phyloP scores from a whole-genome alignment of 2,113 vertebrate genomes.

The Rafetus swinhoei region DNA sequence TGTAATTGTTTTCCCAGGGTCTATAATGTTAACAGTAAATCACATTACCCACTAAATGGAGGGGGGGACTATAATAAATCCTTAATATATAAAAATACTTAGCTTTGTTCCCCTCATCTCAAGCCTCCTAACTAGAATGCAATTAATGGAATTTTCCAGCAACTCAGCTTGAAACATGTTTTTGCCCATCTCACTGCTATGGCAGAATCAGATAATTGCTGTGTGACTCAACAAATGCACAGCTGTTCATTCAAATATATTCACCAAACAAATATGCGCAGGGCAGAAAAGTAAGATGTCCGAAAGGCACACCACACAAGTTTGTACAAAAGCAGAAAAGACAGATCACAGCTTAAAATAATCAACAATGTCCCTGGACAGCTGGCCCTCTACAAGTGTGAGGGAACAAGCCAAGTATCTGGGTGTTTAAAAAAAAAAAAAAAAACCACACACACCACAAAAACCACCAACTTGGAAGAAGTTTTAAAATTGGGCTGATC shows the following conservation, averaged over 20 bases:
- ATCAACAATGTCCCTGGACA: background rate
- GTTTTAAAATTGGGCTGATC: background rate
- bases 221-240: slow-evolving; percentile 67
- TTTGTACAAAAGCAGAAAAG: slow-evolving; percentile 20
- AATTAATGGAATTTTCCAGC: slow-evolving; percentile 44
- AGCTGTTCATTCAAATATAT: slow-evolving; percentile 66
- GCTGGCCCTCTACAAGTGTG: background rate
- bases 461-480: background rate
- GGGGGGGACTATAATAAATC: slow-evolving; percentile 6
- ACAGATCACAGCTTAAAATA: slow-evolving; percentile 1
- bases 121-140: background rate
- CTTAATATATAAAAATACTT: background rate
- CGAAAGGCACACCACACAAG: background rate
- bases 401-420: background rate
- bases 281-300: slow-evolving; percentile 1
- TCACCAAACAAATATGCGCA: slow-evolving; percentile 42
- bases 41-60: slow-evolving; percentile 6
- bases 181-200: slow-evolving; percentile 36
- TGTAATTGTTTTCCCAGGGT: background rate
- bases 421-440: background rate
- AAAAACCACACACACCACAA: no score
- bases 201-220: slow-evolving; percentile 59
- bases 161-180: slow-evolving; percentile 41
- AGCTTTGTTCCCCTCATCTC: background rate
- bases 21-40: background rate